Percentiles rank a stretch among this genome's conserved stretches.
These are phyloP conservation scores for Lepisosteus oculatus DNA, from an alignment of 2,113 vertebrate genomes.

Conservation along the genomic window DNA sequence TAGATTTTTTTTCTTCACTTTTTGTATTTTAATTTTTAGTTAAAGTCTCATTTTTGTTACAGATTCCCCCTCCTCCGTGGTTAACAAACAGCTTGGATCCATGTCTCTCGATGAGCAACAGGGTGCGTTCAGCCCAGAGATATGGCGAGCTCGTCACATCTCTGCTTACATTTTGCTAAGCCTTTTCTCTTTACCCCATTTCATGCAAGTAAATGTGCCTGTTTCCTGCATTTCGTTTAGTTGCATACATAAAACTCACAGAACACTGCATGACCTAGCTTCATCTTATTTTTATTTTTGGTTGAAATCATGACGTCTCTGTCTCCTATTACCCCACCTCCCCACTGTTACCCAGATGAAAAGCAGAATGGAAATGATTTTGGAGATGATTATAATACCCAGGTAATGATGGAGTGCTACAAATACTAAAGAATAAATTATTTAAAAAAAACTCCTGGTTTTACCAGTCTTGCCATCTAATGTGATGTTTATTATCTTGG, in stretches of 20 bases:
- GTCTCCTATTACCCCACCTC: background rate
- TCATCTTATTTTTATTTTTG: background rate
- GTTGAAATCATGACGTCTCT: background rate
- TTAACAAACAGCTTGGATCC: constrained; percentile 98
- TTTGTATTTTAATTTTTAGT: constrained; percentile 61
- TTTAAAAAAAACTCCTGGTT: no score
- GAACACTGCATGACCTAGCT: background rate
- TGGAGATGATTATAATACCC: no score
- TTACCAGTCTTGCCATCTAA: no score
- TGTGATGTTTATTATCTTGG: no score
- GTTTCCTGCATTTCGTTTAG: background rate
- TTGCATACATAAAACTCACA: background rate
- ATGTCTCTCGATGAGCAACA: constrained; percentile 96
- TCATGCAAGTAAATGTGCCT: constrained; percentile 23
- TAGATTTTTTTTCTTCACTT: no score
- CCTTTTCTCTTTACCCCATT: constrained; percentile 44
- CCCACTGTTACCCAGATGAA: background rate
- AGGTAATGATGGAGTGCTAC: no score
- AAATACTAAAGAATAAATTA: no score
- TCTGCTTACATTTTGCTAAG: constrained; percentile 44
- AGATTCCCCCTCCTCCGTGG: constrained; percentile 97
- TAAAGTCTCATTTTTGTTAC: constrained; percentile 90
- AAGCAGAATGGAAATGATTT: no score
- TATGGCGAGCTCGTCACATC: constrained; percentile 50
- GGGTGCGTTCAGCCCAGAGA: constrained; percentile 82